Conservation (phyloP, 2,797 vertebrate genomes). For the Thaleichthys pacificus region DNA sequence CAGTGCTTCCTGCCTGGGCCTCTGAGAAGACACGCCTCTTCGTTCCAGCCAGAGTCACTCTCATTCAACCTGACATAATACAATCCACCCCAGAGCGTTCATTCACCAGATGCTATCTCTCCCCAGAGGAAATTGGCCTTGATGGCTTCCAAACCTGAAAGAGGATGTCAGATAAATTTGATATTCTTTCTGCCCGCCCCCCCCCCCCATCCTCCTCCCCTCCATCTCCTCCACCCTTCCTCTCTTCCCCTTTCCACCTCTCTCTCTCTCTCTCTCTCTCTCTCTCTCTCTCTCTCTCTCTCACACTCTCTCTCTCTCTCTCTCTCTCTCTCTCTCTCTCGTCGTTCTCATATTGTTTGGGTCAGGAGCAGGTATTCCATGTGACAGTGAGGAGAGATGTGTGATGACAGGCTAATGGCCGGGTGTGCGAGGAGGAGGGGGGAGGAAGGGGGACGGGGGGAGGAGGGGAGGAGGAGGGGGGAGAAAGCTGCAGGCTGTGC, state of each 20-base stretch:
- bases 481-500: background rate
- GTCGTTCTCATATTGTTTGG: slow-evolving; percentile 11
- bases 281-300: background rate
- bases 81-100: slow-evolving; percentile 77
- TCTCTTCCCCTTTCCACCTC: background rate
- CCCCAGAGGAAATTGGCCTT: slow-evolving; percentile 83
- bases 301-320: background rate
- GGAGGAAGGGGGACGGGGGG: background rate
- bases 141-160: slow-evolving; percentile 79
- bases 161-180: slow-evolving; percentile 77
- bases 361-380: slow-evolving; percentile 66
- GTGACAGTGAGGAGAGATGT: slow-evolving; percentile 49
- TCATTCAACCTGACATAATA: slow-evolving; percentile 82
- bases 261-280: too few relatives aligned
- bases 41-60: slow-evolving; percentile 66
- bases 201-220: background rate
- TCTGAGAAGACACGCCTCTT: slow-evolving; percentile 81
- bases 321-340: background rate
- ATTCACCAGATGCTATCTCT: slow-evolving; percentile 79
- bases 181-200: slow-evolving; percentile 55
- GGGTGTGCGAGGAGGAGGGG: background rate
- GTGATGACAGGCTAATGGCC: slow-evolving; percentile 24
- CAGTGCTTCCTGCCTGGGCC: slow-evolving; percentile 80
- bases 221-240: slow-evolving; percentile 19
- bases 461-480: too few relatives aligned